Evolutionary conservation across 1,140 invertebrate genomes (phyloP).

Genomic region (Colletes latitarsis): DNA sequence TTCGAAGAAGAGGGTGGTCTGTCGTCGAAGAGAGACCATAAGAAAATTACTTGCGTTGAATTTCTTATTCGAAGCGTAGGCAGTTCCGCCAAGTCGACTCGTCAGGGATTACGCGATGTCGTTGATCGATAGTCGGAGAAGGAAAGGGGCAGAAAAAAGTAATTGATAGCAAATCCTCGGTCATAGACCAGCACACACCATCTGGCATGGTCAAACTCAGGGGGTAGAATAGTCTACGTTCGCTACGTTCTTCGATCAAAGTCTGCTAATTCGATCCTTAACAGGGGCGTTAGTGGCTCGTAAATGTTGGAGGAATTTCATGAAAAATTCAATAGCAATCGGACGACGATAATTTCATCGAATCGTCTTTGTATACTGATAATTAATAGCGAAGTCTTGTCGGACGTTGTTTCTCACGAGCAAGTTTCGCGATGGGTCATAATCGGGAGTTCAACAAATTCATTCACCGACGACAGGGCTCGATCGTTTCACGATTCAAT

Average conservation of each 20-base stretch:
- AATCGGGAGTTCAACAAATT: constrained; percentile 40
- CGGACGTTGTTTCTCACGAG: not conserved
- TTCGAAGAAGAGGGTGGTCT: constrained; percentile 55
- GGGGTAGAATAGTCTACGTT: constrained; percentile 2
- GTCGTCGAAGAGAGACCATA: constrained; percentile 68
- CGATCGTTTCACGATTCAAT: constrained; percentile 63
- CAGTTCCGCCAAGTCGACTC: constrained; percentile 46
- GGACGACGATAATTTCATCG: no score
- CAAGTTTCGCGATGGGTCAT: not conserved
- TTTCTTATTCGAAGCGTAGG: constrained; percentile 70
- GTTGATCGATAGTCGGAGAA: constrained; percentile 52
- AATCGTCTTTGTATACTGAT: not conserved
- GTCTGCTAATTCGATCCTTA: not conserved
- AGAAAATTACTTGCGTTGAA: constrained; percentile 77
- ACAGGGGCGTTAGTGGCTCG: no score
- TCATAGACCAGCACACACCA: constrained; percentile 29
- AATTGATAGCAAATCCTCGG: constrained; percentile 51
- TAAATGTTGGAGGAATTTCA: no score
- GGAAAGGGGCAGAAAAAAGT: constrained; percentile 41
- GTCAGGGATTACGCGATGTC: constrained; percentile 30
- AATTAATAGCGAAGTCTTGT: not conserved
- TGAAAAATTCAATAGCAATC: no score
- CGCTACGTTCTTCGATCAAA: not conserved
- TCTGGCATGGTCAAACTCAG: not conserved
- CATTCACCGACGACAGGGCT: constrained; percentile 47